Conservation (phyloP, 2,113 vertebrate genomes). For the Aegypius monachus region DNA sequence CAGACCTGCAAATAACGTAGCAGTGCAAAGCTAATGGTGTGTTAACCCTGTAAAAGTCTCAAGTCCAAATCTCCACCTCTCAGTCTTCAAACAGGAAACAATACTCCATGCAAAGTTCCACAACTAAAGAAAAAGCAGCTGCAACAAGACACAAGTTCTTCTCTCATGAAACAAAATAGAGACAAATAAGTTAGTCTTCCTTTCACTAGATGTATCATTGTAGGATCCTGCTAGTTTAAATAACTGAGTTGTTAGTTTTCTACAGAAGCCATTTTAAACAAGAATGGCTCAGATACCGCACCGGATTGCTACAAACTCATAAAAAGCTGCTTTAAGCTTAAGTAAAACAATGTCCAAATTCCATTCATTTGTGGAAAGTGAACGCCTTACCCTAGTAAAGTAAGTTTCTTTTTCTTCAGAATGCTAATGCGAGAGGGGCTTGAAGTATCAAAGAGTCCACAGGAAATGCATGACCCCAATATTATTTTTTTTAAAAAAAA, state of each 20-base stretch:
- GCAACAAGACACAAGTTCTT: slow-evolving; percentile 76
- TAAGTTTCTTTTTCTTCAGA: slow-evolving; percentile 76
- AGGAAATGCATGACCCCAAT: slow-evolving; percentile 81
- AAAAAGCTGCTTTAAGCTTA: slow-evolving; percentile 84
- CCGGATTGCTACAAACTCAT: slow-evolving; percentile 81
- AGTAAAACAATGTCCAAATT: slow-evolving; percentile 80
- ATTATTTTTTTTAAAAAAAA: slow-evolving; percentile 83
- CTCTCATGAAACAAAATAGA: slow-evolving; percentile 76
- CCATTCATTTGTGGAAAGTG: slow-evolving; percentile 77
- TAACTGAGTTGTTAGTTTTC: slow-evolving; percentile 81
- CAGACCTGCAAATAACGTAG: slow-evolving; percentile 70
- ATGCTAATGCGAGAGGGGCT: slow-evolving; percentile 80
- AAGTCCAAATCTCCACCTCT: slow-evolving; percentile 68
- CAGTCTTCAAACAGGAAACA: slow-evolving; percentile 67
- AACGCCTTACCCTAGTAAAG: slow-evolving; percentile 76
- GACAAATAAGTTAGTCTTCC: slow-evolving; percentile 79
- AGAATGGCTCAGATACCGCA: slow-evolving; percentile 81
- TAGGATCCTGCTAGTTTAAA: slow-evolving; percentile 81
- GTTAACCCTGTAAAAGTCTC: slow-evolving; percentile 78
- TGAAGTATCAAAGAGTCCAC: slow-evolving; percentile 84
- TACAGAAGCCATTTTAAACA: slow-evolving; percentile 79
- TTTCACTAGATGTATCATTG: slow-evolving; percentile 78
- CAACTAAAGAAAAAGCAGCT: slow-evolving; percentile 78
- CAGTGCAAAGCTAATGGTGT: slow-evolving; percentile 71
- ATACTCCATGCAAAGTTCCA: slow-evolving; percentile 75